Evolutionary conservation across 2,797 vertebrate species (phyloP).

Genomic region (Notoglanidium macrostoma): DNA sequence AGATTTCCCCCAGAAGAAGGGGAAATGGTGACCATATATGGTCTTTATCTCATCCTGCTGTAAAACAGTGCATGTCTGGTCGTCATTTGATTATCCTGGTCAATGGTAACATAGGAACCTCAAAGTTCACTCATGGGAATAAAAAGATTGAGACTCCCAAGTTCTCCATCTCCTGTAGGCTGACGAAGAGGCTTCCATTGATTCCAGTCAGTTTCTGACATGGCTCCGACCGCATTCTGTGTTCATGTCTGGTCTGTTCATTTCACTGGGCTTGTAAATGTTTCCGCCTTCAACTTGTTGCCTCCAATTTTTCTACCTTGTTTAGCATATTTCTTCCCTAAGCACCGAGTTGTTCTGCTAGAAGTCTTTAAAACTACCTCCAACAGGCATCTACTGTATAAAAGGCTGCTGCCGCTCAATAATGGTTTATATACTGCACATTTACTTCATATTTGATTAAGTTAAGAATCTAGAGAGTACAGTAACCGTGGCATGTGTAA

Average conservation of each 20-base stretch:
- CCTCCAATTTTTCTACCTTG: background rate
- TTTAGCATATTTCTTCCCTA: background rate
- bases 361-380: background rate
- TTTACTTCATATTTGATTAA: too few relatives aligned
- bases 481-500: too few relatives aligned
- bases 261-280: background rate
- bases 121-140: background rate
- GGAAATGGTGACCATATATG: background rate
- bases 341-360: background rate
- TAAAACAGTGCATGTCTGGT: background rate
- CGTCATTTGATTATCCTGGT: conserved; percentile 1
- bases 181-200: background rate
- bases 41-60: background rate
- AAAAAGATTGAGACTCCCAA: background rate
- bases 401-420: background rate
- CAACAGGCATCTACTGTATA: background rate
- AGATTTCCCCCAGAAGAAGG: background rate
- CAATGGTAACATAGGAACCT: background rate
- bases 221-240: background rate
- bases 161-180: background rate
- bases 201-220: background rate
- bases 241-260: background rate
- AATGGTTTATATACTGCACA: background rate
- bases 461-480: too few relatives aligned
- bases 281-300: background rate